phyloP scores from a whole-genome alignment of 2,888 invertebrate species.

The Axea sp. region DNA sequence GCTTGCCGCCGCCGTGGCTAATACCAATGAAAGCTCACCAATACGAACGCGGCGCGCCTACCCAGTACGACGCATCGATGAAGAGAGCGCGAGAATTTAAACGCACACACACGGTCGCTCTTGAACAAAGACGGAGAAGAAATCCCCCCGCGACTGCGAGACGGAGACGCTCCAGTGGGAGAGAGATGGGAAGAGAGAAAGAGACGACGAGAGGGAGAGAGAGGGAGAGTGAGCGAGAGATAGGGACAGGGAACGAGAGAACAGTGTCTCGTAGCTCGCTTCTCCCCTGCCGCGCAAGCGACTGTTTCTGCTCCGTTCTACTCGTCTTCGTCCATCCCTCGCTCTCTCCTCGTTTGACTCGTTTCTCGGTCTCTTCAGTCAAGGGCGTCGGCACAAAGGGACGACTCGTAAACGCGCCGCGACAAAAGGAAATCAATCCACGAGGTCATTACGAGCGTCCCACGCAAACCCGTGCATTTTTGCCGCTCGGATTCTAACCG shows the following conservation, averaged over 20 bases:
- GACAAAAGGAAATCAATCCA: conserved; percentile 64
- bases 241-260: conserved; percentile 20
- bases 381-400: conserved; percentile 69
- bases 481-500: conserved; percentile 46
- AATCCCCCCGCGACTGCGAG: conserved; percentile 2
- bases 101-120: conserved; percentile 41
- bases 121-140: conserved; percentile 22
- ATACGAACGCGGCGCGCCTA: conserved; percentile 48
- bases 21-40: conserved; percentile 68
- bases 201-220: conserved; percentile 9
- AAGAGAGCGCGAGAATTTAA: conserved; percentile 58
- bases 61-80: conserved; percentile 50
- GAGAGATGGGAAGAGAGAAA: conserved; percentile 8
- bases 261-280: conserved; percentile 35
- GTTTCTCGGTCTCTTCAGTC: conserved; percentile 69
- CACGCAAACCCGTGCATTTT: conserved; percentile 60
- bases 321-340: conserved; percentile 58
- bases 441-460: conserved; percentile 63
- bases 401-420: conserved; percentile 64
- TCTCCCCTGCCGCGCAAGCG: conserved; percentile 52
- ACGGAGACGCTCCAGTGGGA: neutral
- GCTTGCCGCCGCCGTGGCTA: conserved; percentile 70
- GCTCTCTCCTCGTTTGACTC: conserved; percentile 62
- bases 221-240: conserved; percentile 23
- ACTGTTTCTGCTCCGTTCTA: conserved; percentile 50